Conservation (phyloP, 2,888 invertebrate genomes). For the Apodemia mormo region DNA sequence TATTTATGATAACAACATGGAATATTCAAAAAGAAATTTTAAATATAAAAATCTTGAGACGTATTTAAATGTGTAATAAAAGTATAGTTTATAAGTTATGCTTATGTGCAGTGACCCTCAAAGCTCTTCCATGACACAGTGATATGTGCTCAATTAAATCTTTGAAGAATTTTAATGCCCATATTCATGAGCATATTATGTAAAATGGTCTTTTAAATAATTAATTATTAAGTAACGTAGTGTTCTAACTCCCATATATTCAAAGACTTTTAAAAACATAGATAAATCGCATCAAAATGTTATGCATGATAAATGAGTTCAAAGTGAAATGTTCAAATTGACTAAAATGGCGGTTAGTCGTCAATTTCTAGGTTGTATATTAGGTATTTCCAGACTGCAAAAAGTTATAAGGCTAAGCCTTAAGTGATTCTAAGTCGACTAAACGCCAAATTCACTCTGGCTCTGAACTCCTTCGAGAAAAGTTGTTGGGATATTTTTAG, state of each 20-base stretch:
- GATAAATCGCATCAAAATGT: neutral
- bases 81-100: neutral
- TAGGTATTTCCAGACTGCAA: neutral
- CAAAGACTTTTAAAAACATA: neutral
- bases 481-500: neutral
- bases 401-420: neutral
- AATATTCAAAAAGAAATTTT: too few species aligned
- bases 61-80: too few species aligned
- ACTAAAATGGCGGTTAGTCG: too few species aligned
- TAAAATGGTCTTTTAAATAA: conserved; percentile 12
- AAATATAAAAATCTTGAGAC: too few species aligned
- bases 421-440: neutral
- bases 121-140: conserved; percentile 23
- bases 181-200: neutral
- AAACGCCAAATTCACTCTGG: neutral
- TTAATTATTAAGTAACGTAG: conserved; percentile 9
- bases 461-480: neutral
- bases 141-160: conserved; percentile 25
- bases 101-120: conserved; percentile 4
- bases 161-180: conserved; percentile 15
- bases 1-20: too few species aligned
- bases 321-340: neutral
- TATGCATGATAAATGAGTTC: too few species aligned
- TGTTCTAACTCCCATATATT: neutral
- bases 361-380: too few species aligned